Base-by-base conservation (phyloP, 1,140 invertebrate species). In the Calliphora vicina region DNA sequence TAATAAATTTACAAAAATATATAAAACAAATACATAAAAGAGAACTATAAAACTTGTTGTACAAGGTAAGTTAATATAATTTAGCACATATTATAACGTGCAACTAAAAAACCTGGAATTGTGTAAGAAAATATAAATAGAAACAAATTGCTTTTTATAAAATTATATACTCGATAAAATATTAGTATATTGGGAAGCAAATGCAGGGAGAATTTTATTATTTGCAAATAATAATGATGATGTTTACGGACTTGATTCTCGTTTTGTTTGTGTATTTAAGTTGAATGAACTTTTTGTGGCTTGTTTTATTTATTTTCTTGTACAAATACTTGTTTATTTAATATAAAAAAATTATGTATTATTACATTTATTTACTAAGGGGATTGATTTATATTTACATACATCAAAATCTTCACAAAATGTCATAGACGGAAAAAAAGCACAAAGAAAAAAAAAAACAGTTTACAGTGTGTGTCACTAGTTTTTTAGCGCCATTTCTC, bases 271-370 rank as follows among this genome's bases (percentile, higher is more conserved):
- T 50, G 45, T 50, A 17, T 50, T 50, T 50, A 50, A 67, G 61
- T 67, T 67, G 61, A 67, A 67, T 67, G 61, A 67, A 67, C 61
- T 67, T 67, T 50, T 50, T 50, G 45, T 67, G 61, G 61, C n/a
- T 67, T 67, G n/a, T 67, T 67, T 67, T 23, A 67, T 67, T 67
- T 67, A 67, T 10, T 67, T 67, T 67, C 15, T 57, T 5, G 6
- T 35, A 35, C 35, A 50, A 50, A 13, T n/a, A 50, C 45, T 50
- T 13, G 45, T 13, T 67, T 17, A 20, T 67, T 20, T 67, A 67
- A 25, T 67, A 67, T 23, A 67, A 67, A 67, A 67, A 23, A 23
- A 67, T 67, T 23, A 67, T 67, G 20, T 12, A 67, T 23, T 23
- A 23, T 2, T 57, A 23, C 5, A 23, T 23, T 67, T 67, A 50